A percentile compares a stretch with the other conserved stretches of the same genome.
Evolutionary conservation across 2,888 invertebrate species (phyloP).

Genomic region (Augiades crinisus): DNA sequence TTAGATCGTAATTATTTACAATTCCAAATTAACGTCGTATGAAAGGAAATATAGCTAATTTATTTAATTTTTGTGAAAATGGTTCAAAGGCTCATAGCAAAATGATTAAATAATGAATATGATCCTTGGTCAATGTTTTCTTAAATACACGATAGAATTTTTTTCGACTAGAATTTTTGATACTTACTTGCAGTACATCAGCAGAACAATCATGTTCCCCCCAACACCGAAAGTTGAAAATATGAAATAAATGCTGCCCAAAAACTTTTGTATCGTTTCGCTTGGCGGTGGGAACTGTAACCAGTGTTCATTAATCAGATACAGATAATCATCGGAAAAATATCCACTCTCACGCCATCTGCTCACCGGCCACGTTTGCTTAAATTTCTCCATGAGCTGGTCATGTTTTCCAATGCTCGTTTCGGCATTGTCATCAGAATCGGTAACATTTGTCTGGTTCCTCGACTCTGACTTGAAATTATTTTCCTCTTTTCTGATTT

Average conservation of each 20-base stretch:
- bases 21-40: too few species aligned
- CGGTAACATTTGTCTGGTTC: constrained; percentile 1
- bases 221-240: constrained; percentile 84
- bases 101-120: too few species aligned
- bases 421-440: not conserved
- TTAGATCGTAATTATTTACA: too few species aligned
- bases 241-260: constrained; percentile 83
- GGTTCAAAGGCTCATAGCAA: too few species aligned
- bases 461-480: not conserved
- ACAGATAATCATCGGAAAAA: constrained; percentile 80
- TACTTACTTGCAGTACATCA: constrained; percentile 86
- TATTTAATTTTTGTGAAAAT: too few species aligned
- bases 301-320: constrained; percentile 87
- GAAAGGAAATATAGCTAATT: too few species aligned
- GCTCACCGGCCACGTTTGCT: constrained; percentile 63
- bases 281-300: constrained; percentile 84
- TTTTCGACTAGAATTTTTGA: not conserved
- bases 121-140: too few species aligned
- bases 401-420: constrained; percentile 38
- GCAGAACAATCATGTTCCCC: constrained; percentile 87
- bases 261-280: constrained; percentile 76
- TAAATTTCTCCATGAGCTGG: constrained; percentile 56
- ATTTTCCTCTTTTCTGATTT: constrained; percentile 15
- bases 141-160: too few species aligned
- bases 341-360: constrained; percentile 78